Base-by-base conservation (phyloP, 2,113 vertebrate species). In the Uria aalge region DNA sequence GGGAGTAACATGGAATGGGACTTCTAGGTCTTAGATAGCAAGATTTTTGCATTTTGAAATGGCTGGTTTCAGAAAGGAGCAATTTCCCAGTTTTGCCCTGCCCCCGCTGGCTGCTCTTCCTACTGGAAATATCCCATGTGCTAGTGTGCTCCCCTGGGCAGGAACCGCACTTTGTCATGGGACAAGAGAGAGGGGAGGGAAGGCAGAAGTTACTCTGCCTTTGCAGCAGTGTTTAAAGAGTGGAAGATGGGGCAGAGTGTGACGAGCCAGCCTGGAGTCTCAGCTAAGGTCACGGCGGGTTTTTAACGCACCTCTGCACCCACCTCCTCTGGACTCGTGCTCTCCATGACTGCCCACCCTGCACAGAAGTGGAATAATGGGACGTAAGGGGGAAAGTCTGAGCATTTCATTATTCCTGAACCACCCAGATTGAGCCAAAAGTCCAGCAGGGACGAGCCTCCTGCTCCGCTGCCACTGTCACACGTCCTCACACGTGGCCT, bases 401-500 rank as follows among this genome's bases (percentile, higher is more conserved):
- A 45, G 32, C 12, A 8, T 12, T 30, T 2, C 47, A 12, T 48
- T 48, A 48, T 22, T 22, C 18, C 57, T 23, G 71, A 68, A 10
- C 12, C 40, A 74, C 72, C 26, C 38, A 13, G 12, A 27, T 17
- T 29, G 60, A 12, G 75, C 21, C 72, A 8, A 10, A 0, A 4
- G 18, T 2, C 34, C 29, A 9, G 9, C 1, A 1, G 4, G 0
- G 24, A 41, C 5, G 23, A 81, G 17, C 8, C 43, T 50, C 24
- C 60, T 9, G 22, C 12, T 21, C 38, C 14, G 1, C 10, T 9
- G 38, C 30, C 12, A 2, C 11, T 10, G 45, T 8, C 40, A 7
- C 0, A 9, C 55, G 6, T 62, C 66, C 32, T 1, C 90, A 4
- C 47, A 2, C 0, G 1, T 7, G 8, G 20, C 13, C 21, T 59